These are phyloP conservation scores for Anisognathus igniventris DNA, from an alignment of 2,797 vertebrate genomes.

Conservation along the genomic window DNA sequence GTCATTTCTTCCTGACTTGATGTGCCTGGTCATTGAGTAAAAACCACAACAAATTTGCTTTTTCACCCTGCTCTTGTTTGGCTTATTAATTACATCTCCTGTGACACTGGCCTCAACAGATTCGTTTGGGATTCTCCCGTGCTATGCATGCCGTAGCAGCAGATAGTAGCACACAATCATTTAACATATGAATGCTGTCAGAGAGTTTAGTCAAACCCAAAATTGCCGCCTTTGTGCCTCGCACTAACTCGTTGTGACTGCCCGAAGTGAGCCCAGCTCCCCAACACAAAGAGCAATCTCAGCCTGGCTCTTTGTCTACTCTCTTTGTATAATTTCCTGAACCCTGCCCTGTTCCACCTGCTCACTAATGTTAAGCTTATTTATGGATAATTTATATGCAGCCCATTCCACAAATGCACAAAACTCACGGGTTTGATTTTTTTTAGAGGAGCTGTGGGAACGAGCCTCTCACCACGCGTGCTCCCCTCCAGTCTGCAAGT, in stretches of 20 bases:
- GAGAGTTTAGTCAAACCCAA: neutral
- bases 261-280: neutral
- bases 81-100: neutral
- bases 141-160: neutral
- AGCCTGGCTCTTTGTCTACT: neutral
- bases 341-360: conserved; percentile 54
- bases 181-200: conserved; percentile 50
- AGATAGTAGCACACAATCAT: neutral
- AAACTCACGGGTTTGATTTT: neutral
- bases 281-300: neutral
- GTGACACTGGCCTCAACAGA: neutral
- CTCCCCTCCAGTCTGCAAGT: neutral
- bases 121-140: neutral
- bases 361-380: conserved; percentile 23
- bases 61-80: neutral
- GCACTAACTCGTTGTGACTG: neutral
- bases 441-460: neutral
- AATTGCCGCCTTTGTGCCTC: neutral
- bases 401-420: neutral
- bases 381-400: neutral
- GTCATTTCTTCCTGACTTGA: neutral
- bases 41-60: neutral
- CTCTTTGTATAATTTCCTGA: conserved; percentile 37
- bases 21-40: neutral
- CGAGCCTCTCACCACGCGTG: accelerated